Evolutionary conservation across 2,797 vertebrate genomes (phyloP).

Genomic region (Tympanoctomys barrerae): DNA sequence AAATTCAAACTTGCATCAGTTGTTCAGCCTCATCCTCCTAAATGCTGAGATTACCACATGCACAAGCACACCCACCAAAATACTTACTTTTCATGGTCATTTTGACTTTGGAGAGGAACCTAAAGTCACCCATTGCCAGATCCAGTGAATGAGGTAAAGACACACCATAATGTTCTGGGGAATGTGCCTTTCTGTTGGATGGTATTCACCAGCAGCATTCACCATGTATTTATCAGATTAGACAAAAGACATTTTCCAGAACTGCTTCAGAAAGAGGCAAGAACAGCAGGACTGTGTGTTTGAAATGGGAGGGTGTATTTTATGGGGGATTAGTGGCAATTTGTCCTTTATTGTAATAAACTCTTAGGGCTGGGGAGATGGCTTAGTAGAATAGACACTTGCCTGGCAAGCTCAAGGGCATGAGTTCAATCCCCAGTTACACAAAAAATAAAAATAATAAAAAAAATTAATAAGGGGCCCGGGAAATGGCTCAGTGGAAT

Average conservation of each 20-base stretch:
- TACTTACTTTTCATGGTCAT: not conserved
- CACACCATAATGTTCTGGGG: not conserved
- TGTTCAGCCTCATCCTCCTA: not conserved
- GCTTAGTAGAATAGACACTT: too few relatives aligned
- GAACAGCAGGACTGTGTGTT: not conserved
- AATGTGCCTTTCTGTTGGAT: not conserved
- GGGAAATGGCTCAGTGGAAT: too few relatives aligned
- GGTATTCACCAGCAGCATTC: not conserved
- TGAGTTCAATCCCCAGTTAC: too few relatives aligned
- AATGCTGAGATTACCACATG: not conserved
- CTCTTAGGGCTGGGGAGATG: too few relatives aligned
- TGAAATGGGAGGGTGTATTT: not conserved
- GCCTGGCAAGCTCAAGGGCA: too few relatives aligned
- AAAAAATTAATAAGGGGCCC: too few relatives aligned
- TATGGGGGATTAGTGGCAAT: not conserved
- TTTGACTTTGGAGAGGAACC: not conserved
- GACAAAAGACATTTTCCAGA: not conserved
- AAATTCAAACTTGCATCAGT: not conserved
- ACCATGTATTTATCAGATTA: not conserved
- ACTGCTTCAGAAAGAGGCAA: not conserved
- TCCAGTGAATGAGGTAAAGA: not conserved
- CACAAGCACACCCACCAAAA: not conserved
- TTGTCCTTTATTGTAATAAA: not conserved
- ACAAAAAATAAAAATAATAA: too few relatives aligned
- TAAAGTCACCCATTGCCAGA: not conserved